These are phyloP conservation scores for Erannis defoliaria DNA, from an alignment of 2,888 invertebrate species.

Conservation along the genomic window DNA sequence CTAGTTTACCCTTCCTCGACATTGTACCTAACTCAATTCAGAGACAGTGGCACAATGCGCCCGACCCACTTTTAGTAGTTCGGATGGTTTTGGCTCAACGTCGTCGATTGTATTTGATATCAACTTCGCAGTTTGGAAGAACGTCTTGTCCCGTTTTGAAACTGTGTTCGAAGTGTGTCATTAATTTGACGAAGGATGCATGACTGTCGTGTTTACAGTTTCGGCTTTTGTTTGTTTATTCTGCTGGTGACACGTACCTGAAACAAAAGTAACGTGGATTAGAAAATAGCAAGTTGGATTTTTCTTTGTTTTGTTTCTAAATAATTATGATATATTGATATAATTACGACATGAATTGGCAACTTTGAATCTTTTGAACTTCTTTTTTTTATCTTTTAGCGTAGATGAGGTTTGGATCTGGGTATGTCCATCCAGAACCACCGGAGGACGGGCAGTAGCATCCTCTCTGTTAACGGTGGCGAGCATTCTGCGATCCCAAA, in stretches of 20 bases:
- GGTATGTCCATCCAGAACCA: too few species aligned
- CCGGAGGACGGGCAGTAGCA: too few species aligned
- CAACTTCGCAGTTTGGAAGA: constrained; percentile 51
- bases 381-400: too few species aligned
- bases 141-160: constrained; percentile 45
- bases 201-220: constrained; percentile 40
- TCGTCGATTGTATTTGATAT: constrained; percentile 59
- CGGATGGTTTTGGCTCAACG: constrained; percentile 63
- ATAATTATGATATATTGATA: too few species aligned
- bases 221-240: constrained; percentile 19
- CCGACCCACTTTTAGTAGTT: constrained; percentile 66
- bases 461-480: too few species aligned
- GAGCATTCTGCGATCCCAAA: too few species aligned
- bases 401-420: too few species aligned
- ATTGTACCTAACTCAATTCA: constrained; percentile 69
- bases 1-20: constrained; percentile 60
- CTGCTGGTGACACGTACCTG: constrained; percentile 45
- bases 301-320: neutral
- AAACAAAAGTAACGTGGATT: constrained; percentile 40
- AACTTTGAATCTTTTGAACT: too few species aligned
- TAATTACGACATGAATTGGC: too few species aligned
- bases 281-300: neutral
- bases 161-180: constrained; percentile 42
- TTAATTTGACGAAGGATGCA: constrained; percentile 42
- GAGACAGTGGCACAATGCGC: constrained; percentile 65